Evolutionary conservation across 2,113 vertebrate species (phyloP), one percentile per base, ranked within the genome.

Genomic region (Coracopsis vasa): DNA sequence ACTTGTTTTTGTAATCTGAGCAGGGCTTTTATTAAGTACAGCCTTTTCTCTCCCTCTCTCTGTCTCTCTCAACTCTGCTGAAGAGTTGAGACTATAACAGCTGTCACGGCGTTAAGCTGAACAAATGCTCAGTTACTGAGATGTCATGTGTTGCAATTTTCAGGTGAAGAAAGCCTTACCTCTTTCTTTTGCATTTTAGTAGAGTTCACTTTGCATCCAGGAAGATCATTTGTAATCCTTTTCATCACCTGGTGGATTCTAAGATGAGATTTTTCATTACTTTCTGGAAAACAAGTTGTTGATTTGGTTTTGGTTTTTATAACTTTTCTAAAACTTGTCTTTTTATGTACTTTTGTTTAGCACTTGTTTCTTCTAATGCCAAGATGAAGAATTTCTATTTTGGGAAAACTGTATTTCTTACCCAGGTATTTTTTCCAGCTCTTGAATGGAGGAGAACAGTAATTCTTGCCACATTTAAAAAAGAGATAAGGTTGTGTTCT

Each of bases 91-190:
- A 37, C n/a, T 66, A 18, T 61, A 90, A 16, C 72, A 73, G 60
- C 77, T 88, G 72, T 82, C 35, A n/a, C 1, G 0, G 13, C 6
- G 0, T 50, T 80, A 53, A 41, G 20, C 50, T 66, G 82, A 86
- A 33, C 3, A 8, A 86, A 47, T 3, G 13, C 28, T 86, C 44
- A 29, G 47, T 75, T 64, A 54, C 53, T 72, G 54, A 50, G 86
- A 88, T 67, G 29, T 47, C 37, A 45, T 50, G 13, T 44, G 31
- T 88, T 86, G 64, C 51, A 86, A 4, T 90, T 88, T 83, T 81
- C 80, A 73, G 80, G 80, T 82, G 82, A 86, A 86, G 35, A 90
- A 82, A 64, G 28, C 20, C 96, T 97, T 97, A 97, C 96, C 96
- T 97, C 80, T 86, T 84, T 93, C 78, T 94, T 45, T 35, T 87